phyloP scores from a whole-genome alignment of 2,113 vertebrate species.

The Heloderma charlesbogerti region DNA sequence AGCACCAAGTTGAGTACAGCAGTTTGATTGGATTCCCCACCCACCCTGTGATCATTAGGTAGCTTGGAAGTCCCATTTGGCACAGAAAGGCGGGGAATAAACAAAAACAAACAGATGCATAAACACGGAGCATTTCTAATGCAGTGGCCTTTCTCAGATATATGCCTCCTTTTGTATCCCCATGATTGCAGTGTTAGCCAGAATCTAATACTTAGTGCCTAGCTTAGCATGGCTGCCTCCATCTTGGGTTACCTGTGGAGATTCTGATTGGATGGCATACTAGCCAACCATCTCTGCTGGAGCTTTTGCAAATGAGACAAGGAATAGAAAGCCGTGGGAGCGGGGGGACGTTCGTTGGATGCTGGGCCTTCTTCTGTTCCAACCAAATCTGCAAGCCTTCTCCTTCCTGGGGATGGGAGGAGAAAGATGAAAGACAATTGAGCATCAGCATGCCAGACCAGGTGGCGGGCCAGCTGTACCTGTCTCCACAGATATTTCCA shows the following conservation, averaged over 20 bases:
- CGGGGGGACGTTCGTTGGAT: not conserved
- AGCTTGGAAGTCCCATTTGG: not conserved
- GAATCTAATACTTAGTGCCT: not conserved
- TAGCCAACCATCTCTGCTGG: not conserved
- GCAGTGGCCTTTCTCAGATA: not conserved
- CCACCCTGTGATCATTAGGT: no score
- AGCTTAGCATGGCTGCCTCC: not conserved
- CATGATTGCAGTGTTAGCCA: not conserved
- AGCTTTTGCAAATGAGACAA: not conserved
- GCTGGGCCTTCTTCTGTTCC: not conserved
- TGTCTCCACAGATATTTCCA: not conserved
- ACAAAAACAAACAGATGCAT: not conserved
- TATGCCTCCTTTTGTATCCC: not conserved
- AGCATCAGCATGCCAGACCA: not conserved
- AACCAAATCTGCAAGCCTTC: not conserved
- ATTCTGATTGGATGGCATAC: not conserved
- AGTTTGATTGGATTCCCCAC: not conserved
- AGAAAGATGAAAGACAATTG: not conserved
- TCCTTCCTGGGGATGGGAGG: not conserved
- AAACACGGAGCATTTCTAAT: not conserved
- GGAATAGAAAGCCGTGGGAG: fast-evolving
- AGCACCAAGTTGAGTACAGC: no score
- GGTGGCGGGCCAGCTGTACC: not conserved
- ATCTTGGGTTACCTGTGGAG: slow-evolving; percentile 10
- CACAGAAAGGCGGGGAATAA: not conserved